phyloP scores from a whole-genome alignment of 2,888 invertebrate genomes.

The Rugalucina vietnamica region DNA sequence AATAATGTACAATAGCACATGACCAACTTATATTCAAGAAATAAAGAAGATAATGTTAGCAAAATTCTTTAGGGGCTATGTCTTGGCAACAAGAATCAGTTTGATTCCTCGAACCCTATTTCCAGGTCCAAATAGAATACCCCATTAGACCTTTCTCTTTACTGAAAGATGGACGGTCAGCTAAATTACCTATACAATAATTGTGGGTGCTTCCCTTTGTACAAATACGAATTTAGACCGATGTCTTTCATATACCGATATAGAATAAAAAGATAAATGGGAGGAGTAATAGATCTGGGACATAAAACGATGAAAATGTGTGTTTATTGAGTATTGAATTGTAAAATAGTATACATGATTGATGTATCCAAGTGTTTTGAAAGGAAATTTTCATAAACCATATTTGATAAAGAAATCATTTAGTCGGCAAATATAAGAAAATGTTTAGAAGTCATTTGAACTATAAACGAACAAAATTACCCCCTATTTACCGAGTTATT shows the following conservation, averaged over 20 bases:
- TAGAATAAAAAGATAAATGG: background rate
- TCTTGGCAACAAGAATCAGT: too few species aligned
- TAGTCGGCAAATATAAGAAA: background rate
- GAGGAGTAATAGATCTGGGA: background rate
- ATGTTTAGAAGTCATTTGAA: background rate
- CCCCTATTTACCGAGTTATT: conserved; percentile 12
- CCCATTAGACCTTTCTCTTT: too few species aligned
- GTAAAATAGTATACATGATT: background rate
- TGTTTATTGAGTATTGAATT: background rate
- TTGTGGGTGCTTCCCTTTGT: too few species aligned
- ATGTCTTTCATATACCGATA: background rate
- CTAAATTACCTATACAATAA: too few species aligned
- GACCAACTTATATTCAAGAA: too few species aligned
- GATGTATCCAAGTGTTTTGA: background rate
- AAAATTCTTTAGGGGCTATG: too few species aligned
- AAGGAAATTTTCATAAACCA: background rate
- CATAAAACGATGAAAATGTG: conserved; percentile 6
- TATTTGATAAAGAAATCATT: conserved; percentile 13
- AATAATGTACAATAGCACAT: too few species aligned
- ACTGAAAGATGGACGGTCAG: too few species aligned
- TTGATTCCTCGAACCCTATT: too few species aligned
- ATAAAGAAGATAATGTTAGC: too few species aligned
- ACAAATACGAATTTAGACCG: too few species aligned
- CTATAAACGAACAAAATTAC: conserved; percentile 1
- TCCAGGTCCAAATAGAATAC: too few species aligned